Percentiles rank a stretch among this genome's conserved stretches.
Conservation (phyloP, 2,888 invertebrate species). For the Deilephila elpenor region DNA sequence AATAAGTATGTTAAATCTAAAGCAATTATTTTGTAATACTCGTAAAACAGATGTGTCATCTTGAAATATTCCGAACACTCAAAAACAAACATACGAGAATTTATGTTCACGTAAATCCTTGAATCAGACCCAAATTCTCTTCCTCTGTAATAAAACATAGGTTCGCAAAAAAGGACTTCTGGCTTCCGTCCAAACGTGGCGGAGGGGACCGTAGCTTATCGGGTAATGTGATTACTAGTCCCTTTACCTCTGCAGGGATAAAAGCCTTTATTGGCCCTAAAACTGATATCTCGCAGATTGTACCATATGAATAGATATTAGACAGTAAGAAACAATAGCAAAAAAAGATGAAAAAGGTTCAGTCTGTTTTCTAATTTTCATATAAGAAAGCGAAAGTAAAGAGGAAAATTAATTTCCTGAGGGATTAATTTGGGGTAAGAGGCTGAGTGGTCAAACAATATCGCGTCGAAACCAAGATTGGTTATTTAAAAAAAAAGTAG, state of each 20-base stretch:
- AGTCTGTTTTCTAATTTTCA: too few relatives aligned
- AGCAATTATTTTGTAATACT: neutral
- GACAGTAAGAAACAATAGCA: too few relatives aligned
- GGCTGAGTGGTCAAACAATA: too few relatives aligned
- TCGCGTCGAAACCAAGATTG: too few relatives aligned
- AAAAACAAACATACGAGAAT: slow-evolving; percentile 8
- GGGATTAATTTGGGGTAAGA: too few relatives aligned
- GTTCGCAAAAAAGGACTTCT: slow-evolving; percentile 11
- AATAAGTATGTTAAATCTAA: neutral
- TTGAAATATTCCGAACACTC: neutral
- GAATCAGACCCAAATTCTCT: slow-evolving; percentile 8
- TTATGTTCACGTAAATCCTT: neutral
- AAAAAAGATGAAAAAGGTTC: too few relatives aligned
- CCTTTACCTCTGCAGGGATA: neutral
- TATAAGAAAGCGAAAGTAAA: too few relatives aligned
- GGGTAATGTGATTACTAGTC: neutral
- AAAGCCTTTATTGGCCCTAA: neutral
- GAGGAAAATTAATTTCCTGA: too few relatives aligned
- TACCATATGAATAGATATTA: neutral
- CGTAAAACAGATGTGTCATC: neutral
- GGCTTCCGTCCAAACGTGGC: slow-evolving; percentile 2
- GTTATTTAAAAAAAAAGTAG: too few relatives aligned
- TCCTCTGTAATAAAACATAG: slow-evolving; percentile 17
- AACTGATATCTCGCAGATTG: neutral
- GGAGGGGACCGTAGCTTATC: neutral